Base-by-base conservation (phyloP, 1,140 invertebrate genomes). In the Linepithema humile region DNA sequence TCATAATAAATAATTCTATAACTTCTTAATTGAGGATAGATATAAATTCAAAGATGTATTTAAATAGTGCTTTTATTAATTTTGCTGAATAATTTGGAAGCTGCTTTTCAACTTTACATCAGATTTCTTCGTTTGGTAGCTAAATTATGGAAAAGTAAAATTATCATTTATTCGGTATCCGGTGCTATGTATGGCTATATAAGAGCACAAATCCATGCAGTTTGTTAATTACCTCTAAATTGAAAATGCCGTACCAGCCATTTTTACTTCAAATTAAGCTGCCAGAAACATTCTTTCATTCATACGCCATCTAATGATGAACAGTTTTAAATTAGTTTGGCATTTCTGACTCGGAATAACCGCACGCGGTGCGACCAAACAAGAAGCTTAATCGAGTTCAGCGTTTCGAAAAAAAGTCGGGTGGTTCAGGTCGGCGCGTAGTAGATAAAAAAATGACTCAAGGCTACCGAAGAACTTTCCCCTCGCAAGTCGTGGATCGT, bases 311-410 rank as follows among this genome's bases (percentile, higher is more conserved):
- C 40, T 84, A 87, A 72, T 65, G 53, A 78, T 78, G 59, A 64
- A 77, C 74, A 87, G 48, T 88, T 88, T 88, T 73, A 84, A 88
- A 88, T 88, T 88, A 88, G 85, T 88, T 88, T 88, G 82, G 50
- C 86, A 87, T 87, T 88, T 83, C 82, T 84, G 65, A 67, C 20
- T 48, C 17, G 23, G 32, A 32, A 55, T 78, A 73, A 82, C 73
- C 32, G 35, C 3, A 17, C 23, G 23, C 7, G 20, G 45, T n/a
- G 35, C 20, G 12, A 17, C 9, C 12, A 17, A 80, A 70, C 35
- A 80, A 80, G 62, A 80, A 80, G 67, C 64, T 88, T 87, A 87
- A 88, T 75, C 60, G 73, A 88, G 82, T 87, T 87, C n/a, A 67
- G 40, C 72, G 73, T 50, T 84, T 84, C 38, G 20, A 69, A 80